These are phyloP conservation scores for Lichenostomus cassidix DNA, from an alignment of 2,113 vertebrate genomes.

Conservation along the genomic window DNA sequence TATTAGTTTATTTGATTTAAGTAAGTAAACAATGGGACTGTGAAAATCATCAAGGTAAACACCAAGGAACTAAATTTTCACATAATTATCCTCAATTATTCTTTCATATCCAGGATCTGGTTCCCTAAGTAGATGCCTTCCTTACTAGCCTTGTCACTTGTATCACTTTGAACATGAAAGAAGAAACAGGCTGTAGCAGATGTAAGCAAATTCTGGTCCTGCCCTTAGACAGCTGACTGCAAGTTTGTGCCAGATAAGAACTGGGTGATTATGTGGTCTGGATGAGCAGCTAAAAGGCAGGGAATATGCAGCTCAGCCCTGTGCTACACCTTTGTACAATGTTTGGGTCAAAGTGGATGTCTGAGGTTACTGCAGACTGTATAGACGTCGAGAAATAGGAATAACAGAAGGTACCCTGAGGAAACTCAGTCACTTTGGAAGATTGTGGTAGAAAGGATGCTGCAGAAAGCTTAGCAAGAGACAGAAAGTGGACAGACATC, in stretches of 20 bases:
- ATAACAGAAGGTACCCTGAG: neutral
- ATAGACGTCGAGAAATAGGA: neutral
- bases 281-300: neutral
- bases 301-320: neutral
- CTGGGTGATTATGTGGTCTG: neutral
- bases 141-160: neutral
- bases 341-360: neutral
- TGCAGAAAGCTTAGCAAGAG: neutral
- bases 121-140: neutral
- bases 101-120: neutral
- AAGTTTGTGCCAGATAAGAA: neutral
- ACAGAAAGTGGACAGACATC: neutral
- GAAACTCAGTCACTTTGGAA: neutral
- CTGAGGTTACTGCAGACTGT: neutral
- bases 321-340: neutral
- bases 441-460: neutral
- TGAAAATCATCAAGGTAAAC: neutral
- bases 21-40: neutral
- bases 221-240: neutral
- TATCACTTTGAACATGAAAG: neutral
- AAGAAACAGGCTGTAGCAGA: neutral
- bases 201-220: neutral
- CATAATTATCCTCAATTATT: neutral
- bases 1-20: neutral
- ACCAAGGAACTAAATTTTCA: neutral